Evolutionary conservation across 2,113 vertebrate genomes (phyloP), one percentile per base, ranked within the genome.

Genomic region (Nestor notabilis): DNA sequence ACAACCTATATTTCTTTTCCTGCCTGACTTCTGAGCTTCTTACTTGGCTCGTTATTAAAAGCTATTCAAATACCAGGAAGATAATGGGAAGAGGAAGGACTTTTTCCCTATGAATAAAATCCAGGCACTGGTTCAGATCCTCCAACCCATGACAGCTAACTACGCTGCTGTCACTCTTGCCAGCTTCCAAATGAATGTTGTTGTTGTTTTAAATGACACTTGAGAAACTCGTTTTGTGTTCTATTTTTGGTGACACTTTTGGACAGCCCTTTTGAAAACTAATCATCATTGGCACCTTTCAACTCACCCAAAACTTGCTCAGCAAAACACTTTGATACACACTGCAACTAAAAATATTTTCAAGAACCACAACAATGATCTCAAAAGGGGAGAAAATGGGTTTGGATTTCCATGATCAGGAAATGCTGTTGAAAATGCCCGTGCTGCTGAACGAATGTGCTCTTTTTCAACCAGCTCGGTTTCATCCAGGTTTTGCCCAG

Each of bases 191-290:
- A 95, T 79, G 60, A 95, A 89, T 81, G 55, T 60, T 85, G 70
- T 33, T 65, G 46, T 63, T 93, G 35, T 94, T 97, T 89, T 60
- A 91, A 92, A 95, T 31, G 77, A 87, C 56, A 84, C 70, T 97
- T 76, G 90, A 93, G 83, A 74, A 93, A 86, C 50, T 93, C 23
- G 14, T 88, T 89, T 83, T 81, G 89, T 89, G 83, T 65, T 95
- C 89, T 94, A 96, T 95, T 96, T 97, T 97, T 91, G 76, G 96
- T 84, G 72, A 64, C 90, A 78, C 88, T 97, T 95, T 79, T 92
- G 69, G 77, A 91, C 56, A 84, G 79, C 33, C 37, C 61, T 89
- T 96, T 95, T 93, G 85, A 77, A 96, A 93, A 75, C 79, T 89
- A 83, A 91, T 83, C 5, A 3, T 89, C 81, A 24, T 74, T 95